Percentiles rank a stretch among this genome's conserved stretches.
These are phyloP conservation scores for Kryptopterus vitreolus DNA, from an alignment of 2,797 vertebrate species.

Conservation along the genomic window DNA sequence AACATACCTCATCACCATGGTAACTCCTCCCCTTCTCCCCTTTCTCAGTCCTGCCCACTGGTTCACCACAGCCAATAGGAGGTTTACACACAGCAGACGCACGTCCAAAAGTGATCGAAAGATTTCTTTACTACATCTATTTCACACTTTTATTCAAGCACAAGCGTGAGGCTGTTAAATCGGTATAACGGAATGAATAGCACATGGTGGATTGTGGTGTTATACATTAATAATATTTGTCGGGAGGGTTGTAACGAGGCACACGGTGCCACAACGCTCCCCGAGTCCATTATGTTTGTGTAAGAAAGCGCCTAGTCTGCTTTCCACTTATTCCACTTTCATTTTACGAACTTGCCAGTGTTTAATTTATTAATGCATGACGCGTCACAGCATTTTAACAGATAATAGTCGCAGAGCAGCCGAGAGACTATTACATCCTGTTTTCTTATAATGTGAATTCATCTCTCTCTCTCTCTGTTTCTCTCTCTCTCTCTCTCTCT, in stretches of 20 bases:
- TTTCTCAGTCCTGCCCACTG: constrained; percentile 43
- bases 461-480: background rate
- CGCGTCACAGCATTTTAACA: background rate
- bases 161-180: background rate
- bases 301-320: background rate
- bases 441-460: background rate
- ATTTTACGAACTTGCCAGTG: background rate
- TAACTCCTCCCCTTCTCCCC: constrained; percentile 67
- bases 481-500: background rate
- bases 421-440: background rate
- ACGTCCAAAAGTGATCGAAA: background rate
- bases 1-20: constrained; percentile 84
- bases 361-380: background rate
- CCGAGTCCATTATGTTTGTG: background rate
- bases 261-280: background rate
- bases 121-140: background rate
- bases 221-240: background rate
- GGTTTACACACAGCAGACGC: background rate
- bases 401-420: background rate
- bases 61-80: constrained; percentile 34
- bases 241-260: background rate
- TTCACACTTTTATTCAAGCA: background rate
- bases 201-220: background rate
- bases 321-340: background rate
- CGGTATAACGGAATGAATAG: background rate